These are phyloP conservation scores for Heliconius sara DNA, from an alignment of 2,888 invertebrate species.

Conservation along the genomic window DNA sequence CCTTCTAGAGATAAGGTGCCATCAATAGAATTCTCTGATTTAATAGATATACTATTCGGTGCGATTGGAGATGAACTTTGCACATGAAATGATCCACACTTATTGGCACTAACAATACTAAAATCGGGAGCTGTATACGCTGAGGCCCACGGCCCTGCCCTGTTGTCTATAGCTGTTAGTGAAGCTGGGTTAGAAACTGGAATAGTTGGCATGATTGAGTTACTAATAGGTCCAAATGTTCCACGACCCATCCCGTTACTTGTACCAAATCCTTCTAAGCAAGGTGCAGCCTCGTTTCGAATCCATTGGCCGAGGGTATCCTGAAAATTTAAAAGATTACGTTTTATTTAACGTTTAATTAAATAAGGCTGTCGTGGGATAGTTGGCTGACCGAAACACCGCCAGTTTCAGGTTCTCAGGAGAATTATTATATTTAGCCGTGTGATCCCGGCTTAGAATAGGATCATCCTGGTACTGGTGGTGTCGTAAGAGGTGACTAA, in stretches of 20 bases:
- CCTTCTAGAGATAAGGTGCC: not conserved
- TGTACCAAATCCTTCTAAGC: not conserved
- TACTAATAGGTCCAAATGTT: not conserved
- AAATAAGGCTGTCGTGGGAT: no score
- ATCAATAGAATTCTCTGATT: constrained; percentile 13
- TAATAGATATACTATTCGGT: constrained; percentile 10
- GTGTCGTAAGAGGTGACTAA: no score
- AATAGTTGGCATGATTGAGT: not conserved
- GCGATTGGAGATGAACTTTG: constrained; percentile 8
- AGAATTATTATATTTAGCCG: no score
- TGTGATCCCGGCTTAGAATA: no score
- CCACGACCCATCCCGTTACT: not conserved
- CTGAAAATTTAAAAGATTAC: constrained; percentile 4
- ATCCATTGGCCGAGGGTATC: not conserved
- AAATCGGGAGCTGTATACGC: not conserved
- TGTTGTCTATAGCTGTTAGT: not conserved
- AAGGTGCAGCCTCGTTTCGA: not conserved
- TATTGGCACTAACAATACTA: constrained; percentile 21
- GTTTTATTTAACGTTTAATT: no score
- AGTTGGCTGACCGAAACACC: no score
- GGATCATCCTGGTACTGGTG: no score
- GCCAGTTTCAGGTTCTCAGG: no score
- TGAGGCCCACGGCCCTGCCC: not conserved
- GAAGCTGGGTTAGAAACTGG: not conserved
- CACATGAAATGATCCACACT: not conserved